phyloP scores from a whole-genome alignment of 2,797 vertebrate genomes.

The Sebastes nivosus region DNA sequence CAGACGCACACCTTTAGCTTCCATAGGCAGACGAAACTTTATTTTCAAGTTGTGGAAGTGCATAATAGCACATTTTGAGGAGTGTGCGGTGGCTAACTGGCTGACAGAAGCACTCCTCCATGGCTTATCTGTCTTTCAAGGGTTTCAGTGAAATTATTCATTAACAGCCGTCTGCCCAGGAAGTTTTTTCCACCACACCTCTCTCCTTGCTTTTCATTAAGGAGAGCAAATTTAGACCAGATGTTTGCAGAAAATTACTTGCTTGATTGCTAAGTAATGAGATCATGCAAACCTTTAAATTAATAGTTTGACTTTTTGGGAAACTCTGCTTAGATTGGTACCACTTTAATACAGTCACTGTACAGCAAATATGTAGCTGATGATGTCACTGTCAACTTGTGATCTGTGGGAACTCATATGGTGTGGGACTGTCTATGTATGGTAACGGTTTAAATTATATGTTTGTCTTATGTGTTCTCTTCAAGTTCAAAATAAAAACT shows the following conservation, averaged over 20 bases:
- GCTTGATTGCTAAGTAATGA: background rate
- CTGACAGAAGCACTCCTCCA: background rate
- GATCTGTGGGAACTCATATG: no score
- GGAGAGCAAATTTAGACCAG: background rate
- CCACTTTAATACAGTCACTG: no score
- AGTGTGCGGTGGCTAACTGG: background rate
- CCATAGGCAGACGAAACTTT: conserved; percentile 2
- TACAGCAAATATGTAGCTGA: no score
- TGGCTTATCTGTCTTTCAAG: background rate
- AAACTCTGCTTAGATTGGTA: background rate
- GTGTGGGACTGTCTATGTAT: no score
- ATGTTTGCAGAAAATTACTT: background rate
- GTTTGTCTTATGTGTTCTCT: no score
- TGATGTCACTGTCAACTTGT: no score
- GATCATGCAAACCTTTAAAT: background rate
- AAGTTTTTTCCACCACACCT: background rate
- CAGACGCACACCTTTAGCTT: conserved; percentile 2
- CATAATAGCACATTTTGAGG: conserved; percentile 3
- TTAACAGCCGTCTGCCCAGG: background rate
- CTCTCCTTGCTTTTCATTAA: background rate
- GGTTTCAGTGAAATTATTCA: background rate
- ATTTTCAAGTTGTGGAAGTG: background rate
- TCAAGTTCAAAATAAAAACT: no score
- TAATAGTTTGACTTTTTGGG: background rate
- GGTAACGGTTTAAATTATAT: rapidly evolving